Conservation (phyloP, 2,797 vertebrate species). For the Rhinogobio ventralis region DNA sequence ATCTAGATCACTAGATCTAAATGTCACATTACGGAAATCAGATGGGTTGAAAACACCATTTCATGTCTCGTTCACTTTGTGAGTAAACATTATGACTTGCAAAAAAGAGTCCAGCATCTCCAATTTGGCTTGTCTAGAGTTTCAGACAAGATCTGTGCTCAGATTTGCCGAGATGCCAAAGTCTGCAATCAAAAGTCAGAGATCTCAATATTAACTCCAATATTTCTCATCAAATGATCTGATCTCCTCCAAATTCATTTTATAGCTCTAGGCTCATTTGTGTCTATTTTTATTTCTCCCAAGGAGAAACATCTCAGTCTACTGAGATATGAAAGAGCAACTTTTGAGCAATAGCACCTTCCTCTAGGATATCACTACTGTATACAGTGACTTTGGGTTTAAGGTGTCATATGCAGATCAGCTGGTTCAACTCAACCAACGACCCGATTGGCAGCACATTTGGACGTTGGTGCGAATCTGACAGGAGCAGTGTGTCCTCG, state of each 20-base stretch:
- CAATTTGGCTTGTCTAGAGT: not conserved
- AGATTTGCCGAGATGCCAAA: not conserved
- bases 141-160: not conserved
- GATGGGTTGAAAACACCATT: not conserved
- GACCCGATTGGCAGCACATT: not conserved
- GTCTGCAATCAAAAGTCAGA: not conserved
- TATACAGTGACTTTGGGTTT: not conserved
- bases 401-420: conserved; percentile 2
- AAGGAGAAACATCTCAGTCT: not conserved
- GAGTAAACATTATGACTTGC: not conserved
- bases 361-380: not conserved
- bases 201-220: not conserved
- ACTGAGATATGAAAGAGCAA: not conserved
- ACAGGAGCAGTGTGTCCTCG: conserved; percentile 26
- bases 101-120: not conserved
- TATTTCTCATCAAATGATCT: not conserved
- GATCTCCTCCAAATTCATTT: not conserved
- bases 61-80: not conserved
- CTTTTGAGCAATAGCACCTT: not conserved
- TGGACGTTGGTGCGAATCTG: conserved; percentile 18
- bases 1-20: not conserved
- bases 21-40: not conserved
- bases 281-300: too few relatives aligned
- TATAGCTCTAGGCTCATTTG: not conserved
- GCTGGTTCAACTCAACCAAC: not conserved